Evolutionary conservation across 2,888 invertebrate species (phyloP).

Genomic region (Agriopis leucophaearia): DNA sequence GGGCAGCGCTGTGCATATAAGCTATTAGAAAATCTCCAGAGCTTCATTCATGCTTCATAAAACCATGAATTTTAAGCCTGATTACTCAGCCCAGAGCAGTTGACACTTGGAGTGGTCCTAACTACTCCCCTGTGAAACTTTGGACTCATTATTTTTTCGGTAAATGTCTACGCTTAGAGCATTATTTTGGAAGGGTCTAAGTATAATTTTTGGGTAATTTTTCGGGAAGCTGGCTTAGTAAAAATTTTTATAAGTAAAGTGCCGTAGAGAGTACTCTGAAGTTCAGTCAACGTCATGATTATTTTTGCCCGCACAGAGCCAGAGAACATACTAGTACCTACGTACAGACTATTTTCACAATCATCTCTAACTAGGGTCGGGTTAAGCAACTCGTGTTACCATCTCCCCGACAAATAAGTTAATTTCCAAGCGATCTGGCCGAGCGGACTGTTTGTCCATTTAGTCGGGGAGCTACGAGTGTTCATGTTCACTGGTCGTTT

Average conservation of each 20-base stretch:
- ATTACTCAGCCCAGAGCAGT: slow-evolving; percentile 57
- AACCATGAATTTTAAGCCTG: slow-evolving; percentile 60
- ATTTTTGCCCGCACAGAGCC: too few species aligned
- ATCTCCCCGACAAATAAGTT: slow-evolving; percentile 48
- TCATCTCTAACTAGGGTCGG: slow-evolving; percentile 35
- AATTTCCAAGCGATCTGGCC: slow-evolving; percentile 47
- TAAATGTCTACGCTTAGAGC: slow-evolving; percentile 30
- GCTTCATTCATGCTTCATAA: slow-evolving; percentile 49
- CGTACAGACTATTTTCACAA: neutral
- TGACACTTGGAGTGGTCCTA: slow-evolving; percentile 54
- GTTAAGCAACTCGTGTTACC: slow-evolving; percentile 40
- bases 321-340: too few species aligned
- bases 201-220: slow-evolving; percentile 14
- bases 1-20: slow-evolving; percentile 33
- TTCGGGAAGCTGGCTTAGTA: neutral
- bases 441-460: slow-evolving; percentile 40
- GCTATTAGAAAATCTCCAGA: slow-evolving; percentile 38
- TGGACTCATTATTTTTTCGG: slow-evolving; percentile 40
- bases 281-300: too few species aligned
- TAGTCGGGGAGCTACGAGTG: slow-evolving; percentile 11
- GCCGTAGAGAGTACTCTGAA: too few species aligned
- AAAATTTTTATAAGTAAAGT: neutral
- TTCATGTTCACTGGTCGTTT: neutral
- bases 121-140: slow-evolving; percentile 57
- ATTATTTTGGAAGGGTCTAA: slow-evolving; percentile 24